phyloP scores from a whole-genome alignment of 2,113 vertebrate species.

The Tenrec ecaudatus region DNA sequence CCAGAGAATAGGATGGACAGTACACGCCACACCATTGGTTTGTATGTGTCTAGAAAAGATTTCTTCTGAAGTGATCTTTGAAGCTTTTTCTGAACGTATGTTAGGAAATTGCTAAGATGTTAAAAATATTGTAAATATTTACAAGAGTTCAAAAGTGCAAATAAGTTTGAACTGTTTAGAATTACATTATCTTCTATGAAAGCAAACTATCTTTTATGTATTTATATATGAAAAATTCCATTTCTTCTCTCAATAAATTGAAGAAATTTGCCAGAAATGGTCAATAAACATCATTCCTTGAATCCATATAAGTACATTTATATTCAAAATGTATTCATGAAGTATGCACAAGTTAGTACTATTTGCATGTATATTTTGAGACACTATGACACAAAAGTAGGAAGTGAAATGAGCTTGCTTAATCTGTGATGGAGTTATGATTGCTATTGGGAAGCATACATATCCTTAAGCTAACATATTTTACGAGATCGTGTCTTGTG shows the following conservation, averaged over 20 bases:
- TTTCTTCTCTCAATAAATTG: slow-evolving; percentile 27
- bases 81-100: slow-evolving; percentile 14
- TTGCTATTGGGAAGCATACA: neutral
- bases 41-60: neutral
- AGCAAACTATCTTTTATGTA: neutral
- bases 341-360: neutral
- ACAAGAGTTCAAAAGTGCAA: neutral
- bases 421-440: neutral
- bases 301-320: neutral
- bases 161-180: slow-evolving; percentile 9
- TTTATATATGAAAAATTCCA: neutral
- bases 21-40: neutral
- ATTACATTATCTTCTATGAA: slow-evolving; percentile 9
- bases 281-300: neutral
- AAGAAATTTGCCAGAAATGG: neutral
- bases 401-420: slow-evolving; percentile 43
- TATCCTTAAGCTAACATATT: slow-evolving; percentile 29
- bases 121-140: neutral
- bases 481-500: slow-evolving; percentile 63
- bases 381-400: neutral
- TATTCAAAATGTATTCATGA: slow-evolving; percentile 26
- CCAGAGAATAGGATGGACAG: neutral
- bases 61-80: slow-evolving; percentile 10
- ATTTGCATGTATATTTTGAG: neutral
- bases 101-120: slow-evolving; percentile 33